These are phyloP conservation scores for Drosophila stalkeri DNA, from an alignment of 2,888 invertebrate genomes.

Conservation along the genomic window DNA sequence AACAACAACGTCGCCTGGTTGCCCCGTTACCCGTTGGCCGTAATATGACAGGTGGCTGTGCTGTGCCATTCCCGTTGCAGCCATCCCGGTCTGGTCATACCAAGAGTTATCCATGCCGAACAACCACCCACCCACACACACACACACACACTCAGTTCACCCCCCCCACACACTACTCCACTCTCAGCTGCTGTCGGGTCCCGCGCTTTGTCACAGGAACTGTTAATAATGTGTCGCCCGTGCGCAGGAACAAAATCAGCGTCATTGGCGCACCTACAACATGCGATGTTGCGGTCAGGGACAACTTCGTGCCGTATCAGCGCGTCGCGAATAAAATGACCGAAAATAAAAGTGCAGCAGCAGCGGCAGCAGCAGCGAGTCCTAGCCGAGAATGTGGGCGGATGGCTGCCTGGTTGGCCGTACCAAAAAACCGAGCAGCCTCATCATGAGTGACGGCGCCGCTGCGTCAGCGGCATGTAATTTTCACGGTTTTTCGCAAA, in stretches of 20 bases:
- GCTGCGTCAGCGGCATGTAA: constrained; percentile 77
- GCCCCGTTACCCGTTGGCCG: constrained; percentile 32
- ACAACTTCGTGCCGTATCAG: constrained; percentile 81
- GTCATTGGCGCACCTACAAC: constrained; percentile 84
- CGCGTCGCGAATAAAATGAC: constrained; percentile 69
- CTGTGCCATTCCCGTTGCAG: not conserved
- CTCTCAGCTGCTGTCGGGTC: constrained; percentile 28
- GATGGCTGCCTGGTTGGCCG: constrained; percentile 4
- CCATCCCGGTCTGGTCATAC: not conserved
- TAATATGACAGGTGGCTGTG: constrained; percentile 71
- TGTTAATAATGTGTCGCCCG: constrained; percentile 79
- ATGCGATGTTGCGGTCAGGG: constrained; percentile 82
- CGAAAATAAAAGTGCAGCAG: constrained; percentile 36
- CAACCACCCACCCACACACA: constrained; percentile 5
- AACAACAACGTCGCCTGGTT: constrained; percentile 6
- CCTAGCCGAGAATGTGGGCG: constrained; percentile 3
- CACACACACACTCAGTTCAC: not conserved
- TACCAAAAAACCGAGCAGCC: constrained; percentile 46
- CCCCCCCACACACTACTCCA: not conserved
- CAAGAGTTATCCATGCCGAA: constrained; percentile 8
- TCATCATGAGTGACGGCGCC: constrained; percentile 72
- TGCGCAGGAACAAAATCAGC: constrained; percentile 81
- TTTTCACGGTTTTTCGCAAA: constrained; percentile 72
- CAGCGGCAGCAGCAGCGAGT: constrained; percentile 10
- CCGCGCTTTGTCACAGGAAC: constrained; percentile 77